Base-by-base conservation (phyloP, 37 sponge, comb jelly and placozoan species). In the Ianthella basta region DNA sequence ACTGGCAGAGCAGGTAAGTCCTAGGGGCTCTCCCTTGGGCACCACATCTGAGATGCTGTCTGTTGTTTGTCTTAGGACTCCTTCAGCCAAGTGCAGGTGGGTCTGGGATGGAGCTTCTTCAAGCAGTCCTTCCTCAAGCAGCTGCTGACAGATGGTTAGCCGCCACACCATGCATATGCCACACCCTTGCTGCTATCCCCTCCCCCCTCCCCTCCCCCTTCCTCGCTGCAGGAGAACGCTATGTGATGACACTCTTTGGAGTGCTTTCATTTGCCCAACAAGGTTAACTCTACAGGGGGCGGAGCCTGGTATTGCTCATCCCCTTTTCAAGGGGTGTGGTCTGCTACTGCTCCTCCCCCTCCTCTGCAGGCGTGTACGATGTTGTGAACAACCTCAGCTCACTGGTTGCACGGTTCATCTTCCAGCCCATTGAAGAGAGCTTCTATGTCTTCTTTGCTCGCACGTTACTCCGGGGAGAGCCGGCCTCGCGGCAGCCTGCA, bases 341-440 rank as follows among this genome's bases (percentile, higher is more conserved):
- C 16, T 61, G 27, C 27, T 23, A 13, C 27, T 15, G 8, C 50
- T 44, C 63, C 63, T 61, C 27, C 63, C 34, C 35, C 34, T 29
- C 34, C 34, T 54, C 41, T 59, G 5, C 55, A 94, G 95, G 95
- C 18, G 72, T 96, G 15, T 98, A 91, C 85, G 93, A 94, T 55
- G 69, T 91, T 59, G 89, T 98, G 81, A 88, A 92, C 57, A 94
- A 96, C 55, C 95, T 98, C 4, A 95, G 97, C 37, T 94, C 99
- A 0, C 73, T 98, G 56, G 97, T 89, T 21, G 93, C 95, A 15
- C 80, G 99, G 0, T 95, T 98, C 60, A 82, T 95, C 38, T 98
- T 98, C 85, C 80, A 88, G 50, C 99, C 97, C 19, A 79, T 98
- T 54, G 99, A 98, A 44, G 99, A 98, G 69, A 98, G 94, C 50